Base-by-base conservation (phyloP, 2,888 invertebrate genomes). In the Caprella mutica region DNA sequence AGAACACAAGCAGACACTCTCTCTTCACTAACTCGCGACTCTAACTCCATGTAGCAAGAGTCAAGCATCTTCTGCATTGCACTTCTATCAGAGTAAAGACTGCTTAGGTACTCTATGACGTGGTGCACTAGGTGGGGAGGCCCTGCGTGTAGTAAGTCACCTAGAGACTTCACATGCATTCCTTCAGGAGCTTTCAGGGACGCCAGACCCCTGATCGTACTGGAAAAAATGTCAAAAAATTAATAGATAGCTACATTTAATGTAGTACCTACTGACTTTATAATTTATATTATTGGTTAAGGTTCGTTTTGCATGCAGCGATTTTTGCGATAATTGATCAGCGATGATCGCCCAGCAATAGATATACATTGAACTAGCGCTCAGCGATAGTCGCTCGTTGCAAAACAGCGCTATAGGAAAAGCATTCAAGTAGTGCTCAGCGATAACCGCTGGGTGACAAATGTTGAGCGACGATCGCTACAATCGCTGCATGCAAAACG, bases 21-120 rank as follows among this genome's bases (percentile, higher is more conserved):
- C 33, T 64, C 60, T 17, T 52, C 52, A 43, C 58, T 56, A 23
- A 51, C 54, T 21, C 42, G 42, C 2, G 64, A 64, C 44, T 64
- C 64, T 35, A 64, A 54, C 24, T 57, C 52, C 27, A 64, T 43
- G 33, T 60, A 33, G 54, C 64, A 64, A 29, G 54, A 39, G n/a
- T 64, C 64, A 6, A 64, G 52, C 46, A 64, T 58, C 64, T 64
- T 55, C 3, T 27, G 52, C 12, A 44, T 14, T 9, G 33, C 8
- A 8, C 8, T 33, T 33, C 33, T 8, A 33, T 14, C 9, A 14
- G 14, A 6, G 24, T 17, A 19, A 26, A 52, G 42, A 57, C 52
- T 44, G n/a, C 29, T 30, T 9, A 48, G 26, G 30, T 48, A 48
- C 48, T 48, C 48, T 2, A 30, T 48, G 29, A 48, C 48, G 6